Conservation (phyloP, 2,797 vertebrate species). For the Eulemur mongoz region DNA sequence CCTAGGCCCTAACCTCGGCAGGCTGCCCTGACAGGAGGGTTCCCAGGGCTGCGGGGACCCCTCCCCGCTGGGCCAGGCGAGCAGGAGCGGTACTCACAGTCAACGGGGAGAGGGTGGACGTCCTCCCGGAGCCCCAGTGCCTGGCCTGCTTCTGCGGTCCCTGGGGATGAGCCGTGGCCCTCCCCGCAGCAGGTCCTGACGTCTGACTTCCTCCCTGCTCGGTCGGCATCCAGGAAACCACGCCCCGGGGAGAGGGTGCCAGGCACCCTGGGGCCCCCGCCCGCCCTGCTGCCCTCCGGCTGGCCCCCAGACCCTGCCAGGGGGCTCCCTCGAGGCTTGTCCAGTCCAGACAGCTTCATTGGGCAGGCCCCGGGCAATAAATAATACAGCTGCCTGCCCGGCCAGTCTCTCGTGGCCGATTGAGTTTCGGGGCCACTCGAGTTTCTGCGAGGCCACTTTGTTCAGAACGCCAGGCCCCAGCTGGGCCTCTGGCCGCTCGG, state of each 20-base stretch:
- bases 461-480: not conserved
- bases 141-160: not conserved
- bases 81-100: conserved; percentile 59
- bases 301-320: not conserved
- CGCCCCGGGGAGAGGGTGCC: conserved; percentile 41
- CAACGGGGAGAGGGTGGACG: not conserved
- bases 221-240: conserved; percentile 65
- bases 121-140: not conserved
- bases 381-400: conserved; percentile 85
- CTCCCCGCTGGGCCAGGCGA: not conserved
- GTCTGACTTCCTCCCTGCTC: conserved; percentile 64
- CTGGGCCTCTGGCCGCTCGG: not conserved
- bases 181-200: not conserved
- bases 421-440: conserved; percentile 86
- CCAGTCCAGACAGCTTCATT: conserved; percentile 29
- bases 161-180: not conserved
- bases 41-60: fast-evolving
- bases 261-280: not conserved
- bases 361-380: conserved; percentile 86
- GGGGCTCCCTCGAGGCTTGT: not conserved
- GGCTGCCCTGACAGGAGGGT: not conserved
- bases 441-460: conserved; percentile 82
- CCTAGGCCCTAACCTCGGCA: not conserved
- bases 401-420: conserved; percentile 82
- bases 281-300: not conserved